Percentiles rank a stretch among this genome's conserved stretches.
phyloP scores from a whole-genome alignment of 2,797 vertebrate species.

The Austrolebias charrua region DNA sequence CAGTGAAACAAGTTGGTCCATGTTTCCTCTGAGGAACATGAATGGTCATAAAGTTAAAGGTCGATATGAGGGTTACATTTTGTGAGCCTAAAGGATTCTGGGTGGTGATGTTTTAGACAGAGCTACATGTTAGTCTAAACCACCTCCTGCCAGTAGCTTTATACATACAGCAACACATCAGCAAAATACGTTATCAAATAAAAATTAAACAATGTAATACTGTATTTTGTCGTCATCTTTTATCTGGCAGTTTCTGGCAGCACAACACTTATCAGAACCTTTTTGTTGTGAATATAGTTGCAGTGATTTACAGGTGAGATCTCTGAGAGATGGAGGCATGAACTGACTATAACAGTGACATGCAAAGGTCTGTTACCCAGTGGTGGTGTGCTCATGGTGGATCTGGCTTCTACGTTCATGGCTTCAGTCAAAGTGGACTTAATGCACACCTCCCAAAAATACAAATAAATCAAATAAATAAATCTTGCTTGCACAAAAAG shows the following conservation, averaged over 20 bases:
- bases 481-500: constrained; percentile 36
- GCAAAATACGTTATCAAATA: background rate
- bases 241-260: constrained; percentile 75
- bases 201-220: background rate
- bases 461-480: background rate
- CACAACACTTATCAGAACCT: constrained; percentile 55
- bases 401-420: constrained; percentile 33
- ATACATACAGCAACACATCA: background rate
- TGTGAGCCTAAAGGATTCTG: background rate
- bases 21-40: too few species aligned
- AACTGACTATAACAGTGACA: constrained; percentile 58
- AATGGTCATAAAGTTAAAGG: too few species aligned
- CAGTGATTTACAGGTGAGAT: constrained; percentile 40
- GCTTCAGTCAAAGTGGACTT: constrained; percentile 38
- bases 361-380: constrained; percentile 56
- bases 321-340: constrained; percentile 51
- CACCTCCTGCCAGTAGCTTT: background rate
- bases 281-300: constrained; percentile 26
- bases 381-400: constrained; percentile 46
- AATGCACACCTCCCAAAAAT: constrained; percentile 50
- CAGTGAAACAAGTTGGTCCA: too few species aligned
- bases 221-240: constrained; percentile 38
- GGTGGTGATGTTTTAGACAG: background rate
- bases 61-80: background rate
- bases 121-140: constrained; percentile 3